Evolutionary conservation across 2,797 vertebrate species (phyloP).

Genomic region (Micromesistius poutassou): DNA sequence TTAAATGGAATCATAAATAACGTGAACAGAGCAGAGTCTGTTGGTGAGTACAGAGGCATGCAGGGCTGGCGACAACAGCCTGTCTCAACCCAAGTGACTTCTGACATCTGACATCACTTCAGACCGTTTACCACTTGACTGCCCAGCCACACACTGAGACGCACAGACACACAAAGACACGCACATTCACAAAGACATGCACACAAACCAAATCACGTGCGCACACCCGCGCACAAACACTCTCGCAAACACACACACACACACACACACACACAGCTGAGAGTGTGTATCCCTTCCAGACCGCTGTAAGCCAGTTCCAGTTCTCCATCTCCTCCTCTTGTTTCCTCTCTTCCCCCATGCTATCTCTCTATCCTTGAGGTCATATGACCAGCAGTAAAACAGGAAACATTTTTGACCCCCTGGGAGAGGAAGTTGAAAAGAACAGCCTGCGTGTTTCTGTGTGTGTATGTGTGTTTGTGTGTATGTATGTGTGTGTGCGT

Average conservation of each 20-base stretch:
- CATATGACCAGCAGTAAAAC: background rate
- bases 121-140: background rate
- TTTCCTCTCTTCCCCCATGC: background rate
- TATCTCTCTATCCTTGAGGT: background rate
- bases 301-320: background rate
- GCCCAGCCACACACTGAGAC: background rate
- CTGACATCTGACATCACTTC: background rate
- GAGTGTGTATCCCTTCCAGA: background rate
- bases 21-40: background rate
- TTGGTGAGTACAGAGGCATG: background rate
- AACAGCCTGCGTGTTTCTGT: constrained; percentile 46
- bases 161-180: constrained; percentile 6
- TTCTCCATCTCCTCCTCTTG: background rate
- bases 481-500: constrained; percentile 7
- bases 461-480: background rate
- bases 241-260: constrained; percentile 6
- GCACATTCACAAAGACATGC: background rate
- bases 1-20: background rate
- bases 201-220: constrained; percentile 7
- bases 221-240: background rate
- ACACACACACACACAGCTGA: constrained; percentile 6
- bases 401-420: background rate
- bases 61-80: background rate
- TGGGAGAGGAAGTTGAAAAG: constrained; percentile 59
- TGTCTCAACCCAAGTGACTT: background rate